Base-by-base conservation (phyloP, 2,888 invertebrate genomes). In the Pomacea canaliculata region DNA sequence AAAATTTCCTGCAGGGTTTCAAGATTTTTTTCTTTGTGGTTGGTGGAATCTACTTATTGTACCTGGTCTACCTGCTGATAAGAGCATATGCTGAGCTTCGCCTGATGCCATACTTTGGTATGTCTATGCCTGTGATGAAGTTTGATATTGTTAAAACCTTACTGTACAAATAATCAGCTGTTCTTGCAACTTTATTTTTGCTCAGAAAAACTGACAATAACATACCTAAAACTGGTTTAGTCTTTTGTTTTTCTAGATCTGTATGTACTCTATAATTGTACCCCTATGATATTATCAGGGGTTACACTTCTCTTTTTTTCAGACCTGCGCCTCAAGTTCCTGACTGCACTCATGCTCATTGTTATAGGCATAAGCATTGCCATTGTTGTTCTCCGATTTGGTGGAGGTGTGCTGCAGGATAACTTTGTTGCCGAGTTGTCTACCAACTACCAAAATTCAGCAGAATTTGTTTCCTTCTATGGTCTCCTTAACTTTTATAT, bases 41-140 rank as follows among this genome's bases (percentile, higher is more conserved):
- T 84, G 94, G 96, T 79, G 94, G 94, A 72, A 91, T 97, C 84
- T 98, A 98, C 91, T 92, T 97, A 83, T 92, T 96, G 67, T 98
- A 97, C 92, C 92, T 98, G 85, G 90, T 94, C 48, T 93, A 96
- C 86, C 92, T 98, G 81, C 94, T 98, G 84, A 92, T 98, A 78
- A 94, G 95, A 89, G 97, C 98, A 46, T 98, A 97, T 91, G 96
- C 95, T 80, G 98, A 99, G 92, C 92, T 99, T 73, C 93, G 97
- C 87, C 95, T 96, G 63, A 98, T 99, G 98, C 98, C 98, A 80
- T 98, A 96, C 92, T 98, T 99, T 92, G 98, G 98, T 98, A 92
- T 94, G 93, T 80, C 8, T 37, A 37, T 56, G 51, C 51, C 51
- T 37, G 51, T 63, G 23, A 27, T 59, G 8, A 0, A 56, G 2